Evolutionary conservation across 2,113 vertebrate genomes (phyloP), one percentile per base, ranked within the genome.

Genomic region (Elephas maximus): DNA sequence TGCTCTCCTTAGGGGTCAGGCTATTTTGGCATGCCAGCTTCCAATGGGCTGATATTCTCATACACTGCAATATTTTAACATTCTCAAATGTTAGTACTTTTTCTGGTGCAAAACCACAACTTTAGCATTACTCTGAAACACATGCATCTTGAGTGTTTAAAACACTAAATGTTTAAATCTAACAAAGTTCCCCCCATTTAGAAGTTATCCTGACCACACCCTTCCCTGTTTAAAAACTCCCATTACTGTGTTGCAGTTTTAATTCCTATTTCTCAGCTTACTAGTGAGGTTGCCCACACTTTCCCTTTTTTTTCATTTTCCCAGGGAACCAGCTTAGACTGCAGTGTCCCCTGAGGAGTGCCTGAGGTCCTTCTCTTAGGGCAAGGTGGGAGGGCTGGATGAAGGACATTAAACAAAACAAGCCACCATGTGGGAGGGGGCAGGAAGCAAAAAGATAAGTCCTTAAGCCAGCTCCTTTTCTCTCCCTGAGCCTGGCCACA

Each of bases 351-450:
- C 8, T 30, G 69, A 71, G 44, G 74, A 10, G 3, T 21, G 11
- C 26, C n/a, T 8, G 0, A 24, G 0, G 20, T 1, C 15, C 48
- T 48, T 48, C 28, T 5, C 37, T 28, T 17, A 26, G 1, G 4
- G n/a, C 4, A 62, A 5, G 60, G 5, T 33, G 37, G 53, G 57
- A 4, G 24, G 45, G 33, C 48, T 6, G 8, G 3, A 12, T 15
- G 26, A 8, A 23, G 26, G 30, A 67, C 30, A 4, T 4, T 67
- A 67, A 67, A 33, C 65, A 12, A 30, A 67, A 67, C 11, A 20
- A 33, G 20, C 44, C 28, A 51, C 63, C 24, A 9, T 44, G 6
- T 14, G 23, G 5, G 0, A 20, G 37, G 6, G n/a, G 51, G 9
- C 4, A 28, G 63, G 63, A 65, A 28, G 26, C 48, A 48, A 11